Base-by-base conservation (phyloP, 2,113 vertebrate genomes). In the Boulengeromyrus knoepffleri region DNA sequence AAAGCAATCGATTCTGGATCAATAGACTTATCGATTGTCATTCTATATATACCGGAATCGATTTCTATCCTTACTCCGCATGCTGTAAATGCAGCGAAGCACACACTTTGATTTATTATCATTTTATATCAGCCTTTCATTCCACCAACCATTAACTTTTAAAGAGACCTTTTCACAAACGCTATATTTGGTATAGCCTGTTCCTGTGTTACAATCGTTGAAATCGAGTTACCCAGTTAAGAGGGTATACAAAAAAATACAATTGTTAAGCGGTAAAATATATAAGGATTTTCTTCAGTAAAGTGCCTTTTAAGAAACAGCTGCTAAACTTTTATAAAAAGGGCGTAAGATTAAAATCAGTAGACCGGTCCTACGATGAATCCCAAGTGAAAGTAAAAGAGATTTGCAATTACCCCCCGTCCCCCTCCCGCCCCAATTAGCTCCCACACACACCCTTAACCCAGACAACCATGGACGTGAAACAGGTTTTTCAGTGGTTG, bases 401-500 rank as follows among this genome's bases (percentile, higher is more conserved):
- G 74, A 91, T 91, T 88, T 88, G 77, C 15, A 91, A 89, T 87
- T 42, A 70, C 62, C n/a, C 31, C 77, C 85, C 89, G 36, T 85
- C 45, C 45, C 88, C 84, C 84, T 86, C 84, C 27, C 84, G 45
- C 42, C 62, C 70, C 52, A 90, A 87, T 52, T 77, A 77, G 27
- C 53, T 49, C 56, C 58, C 46, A 80, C 92, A 90, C 70, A 53
- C 86, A 70, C 87, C 90, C 90, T 50, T 46, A 91, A 85, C 58
- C 86, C 74, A 87, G 52, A 88, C 77, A 85, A 85, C 77, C 86
- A 85, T 89, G 92, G 89, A 92, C 89, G 87, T 91, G 90, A 94
- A 92, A 94, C 95, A 93, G 92, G 94, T 96, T 96, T 96, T 96
- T 96, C 95, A 94, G 94, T 93, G 94, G 94, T 95, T 96, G 96